Conservation (phyloP, 2,888 invertebrate genomes). For the Acleris laterana region DNA sequence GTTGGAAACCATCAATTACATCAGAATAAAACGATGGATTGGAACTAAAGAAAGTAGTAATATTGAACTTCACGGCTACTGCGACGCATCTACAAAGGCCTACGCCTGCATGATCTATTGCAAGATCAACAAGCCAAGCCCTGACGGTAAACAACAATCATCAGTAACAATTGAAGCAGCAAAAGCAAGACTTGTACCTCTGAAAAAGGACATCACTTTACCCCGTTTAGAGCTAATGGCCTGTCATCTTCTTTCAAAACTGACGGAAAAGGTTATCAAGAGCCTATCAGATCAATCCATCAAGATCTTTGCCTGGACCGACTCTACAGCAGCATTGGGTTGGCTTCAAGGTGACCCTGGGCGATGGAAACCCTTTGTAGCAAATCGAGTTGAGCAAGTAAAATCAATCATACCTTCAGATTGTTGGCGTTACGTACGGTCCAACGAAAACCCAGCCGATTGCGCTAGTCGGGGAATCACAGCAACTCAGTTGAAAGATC, state of each 20-base stretch:
- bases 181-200: not conserved
- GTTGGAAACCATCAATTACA: not conserved
- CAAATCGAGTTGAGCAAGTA: conserved; percentile 38
- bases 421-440: not conserved
- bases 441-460: not conserved
- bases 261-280: not conserved
- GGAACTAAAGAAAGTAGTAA: not conserved
- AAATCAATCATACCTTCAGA: conserved; percentile 17
- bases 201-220: not conserved
- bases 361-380: conserved; percentile 42
- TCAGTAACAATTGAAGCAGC: not conserved
- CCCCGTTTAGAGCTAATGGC: not conserved
- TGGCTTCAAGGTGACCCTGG: conserved; percentile 39
- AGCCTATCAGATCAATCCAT: not conserved
- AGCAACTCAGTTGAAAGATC: not conserved
- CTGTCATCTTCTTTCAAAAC: not conserved
- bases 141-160: not conserved
- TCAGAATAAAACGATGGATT: not conserved
- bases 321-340: conserved; percentile 15
- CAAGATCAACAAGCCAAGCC: not conserved
- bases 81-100: not conserved
- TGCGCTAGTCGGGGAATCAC: not conserved
- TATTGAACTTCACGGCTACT: not conserved
- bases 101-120: not conserved
- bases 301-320: conserved; percentile 37